Evolutionary conservation across 2,888 invertebrate genomes (phyloP).

Genomic region (Timandra comae): DNA sequence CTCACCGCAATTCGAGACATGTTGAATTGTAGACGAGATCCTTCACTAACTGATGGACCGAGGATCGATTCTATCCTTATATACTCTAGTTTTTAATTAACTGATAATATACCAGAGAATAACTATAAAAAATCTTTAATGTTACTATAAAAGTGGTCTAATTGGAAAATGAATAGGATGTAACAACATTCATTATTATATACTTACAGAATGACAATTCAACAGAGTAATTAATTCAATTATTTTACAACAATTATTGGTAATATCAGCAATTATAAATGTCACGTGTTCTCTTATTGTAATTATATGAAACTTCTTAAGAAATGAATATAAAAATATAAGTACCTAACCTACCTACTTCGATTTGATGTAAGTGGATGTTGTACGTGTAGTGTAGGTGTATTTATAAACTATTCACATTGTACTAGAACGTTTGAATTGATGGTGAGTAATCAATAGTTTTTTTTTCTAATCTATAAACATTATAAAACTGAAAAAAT

Average conservation of each 20-base stretch:
- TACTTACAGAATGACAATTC: slow-evolving; percentile 2
- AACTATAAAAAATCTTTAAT: slow-evolving; percentile 7
- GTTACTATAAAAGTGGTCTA: slow-evolving; percentile 11
- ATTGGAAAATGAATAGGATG: slow-evolving; percentile 16
- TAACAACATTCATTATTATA: slow-evolving; percentile 1
- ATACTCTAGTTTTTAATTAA: neutral
- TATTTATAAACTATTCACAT: too few species aligned
- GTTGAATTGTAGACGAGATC: slow-evolving; percentile 8
- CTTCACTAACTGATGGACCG: slow-evolving; percentile 7
- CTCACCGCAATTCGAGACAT: slow-evolving; percentile 38
- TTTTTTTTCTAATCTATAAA: too few species aligned
- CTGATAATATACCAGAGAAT: slow-evolving; percentile 3
- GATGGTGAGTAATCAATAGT: too few species aligned
- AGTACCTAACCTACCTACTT: too few species aligned
- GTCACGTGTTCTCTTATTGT: too few species aligned
- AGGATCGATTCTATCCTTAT: slow-evolving; percentile 12
- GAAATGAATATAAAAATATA: too few species aligned
- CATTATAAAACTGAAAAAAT: too few species aligned
- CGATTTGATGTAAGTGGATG: too few species aligned
- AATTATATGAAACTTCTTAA: too few species aligned
- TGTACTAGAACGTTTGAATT: too few species aligned
- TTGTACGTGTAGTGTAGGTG: too few species aligned
- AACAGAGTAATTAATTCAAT: slow-evolving; percentile 1
- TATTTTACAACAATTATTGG: slow-evolving; percentile 1
- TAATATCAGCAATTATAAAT: too few species aligned